Evolutionary conservation across 2,888 invertebrate species (phyloP).

Genomic region (Tachystola acroxantha): DNA sequence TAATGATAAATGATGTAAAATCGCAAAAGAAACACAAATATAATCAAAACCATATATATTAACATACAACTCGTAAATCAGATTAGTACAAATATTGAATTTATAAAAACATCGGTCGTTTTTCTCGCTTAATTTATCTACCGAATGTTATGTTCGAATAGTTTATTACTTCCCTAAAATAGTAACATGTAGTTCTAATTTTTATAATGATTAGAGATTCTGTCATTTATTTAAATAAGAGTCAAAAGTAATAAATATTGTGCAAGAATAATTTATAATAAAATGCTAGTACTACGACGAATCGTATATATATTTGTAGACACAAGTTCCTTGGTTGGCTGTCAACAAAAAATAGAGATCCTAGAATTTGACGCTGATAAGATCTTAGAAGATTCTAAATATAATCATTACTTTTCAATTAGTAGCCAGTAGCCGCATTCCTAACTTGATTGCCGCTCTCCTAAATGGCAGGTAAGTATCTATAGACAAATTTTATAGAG

Average conservation of each 20-base stretch:
- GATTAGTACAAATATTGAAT: slow-evolving; percentile 1
- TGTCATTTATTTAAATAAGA: no score
- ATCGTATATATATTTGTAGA: no score
- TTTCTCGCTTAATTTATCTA: slow-evolving; percentile 1
- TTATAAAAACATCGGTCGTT: neutral
- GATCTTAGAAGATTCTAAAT: slow-evolving; percentile 4
- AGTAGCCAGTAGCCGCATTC: slow-evolving; percentile 5
- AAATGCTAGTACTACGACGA: no score
- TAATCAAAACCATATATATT: neutral
- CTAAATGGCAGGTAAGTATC: neutral
- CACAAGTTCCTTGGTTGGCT: no score
- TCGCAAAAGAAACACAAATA: neutral
- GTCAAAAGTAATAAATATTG: no score
- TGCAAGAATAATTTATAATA: no score
- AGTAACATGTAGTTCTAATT: no score
- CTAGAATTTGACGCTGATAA: no score
- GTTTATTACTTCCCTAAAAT: no score
- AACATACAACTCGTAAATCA: neutral
- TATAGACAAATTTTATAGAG: slow-evolving; percentile 3
- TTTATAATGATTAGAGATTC: no score
- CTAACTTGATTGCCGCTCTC: slow-evolving; percentile 3
- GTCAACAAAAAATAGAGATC: no score
- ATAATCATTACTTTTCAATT: slow-evolving; percentile 7
- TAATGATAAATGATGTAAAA: slow-evolving; percentile 3
- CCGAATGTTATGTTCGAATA: no score